Percentiles rank a stretch among this genome's conserved stretches.
These are phyloP conservation scores for Drosophila mayaguana DNA, from an alignment of 2,888 invertebrate genomes.

Conservation along the genomic window DNA sequence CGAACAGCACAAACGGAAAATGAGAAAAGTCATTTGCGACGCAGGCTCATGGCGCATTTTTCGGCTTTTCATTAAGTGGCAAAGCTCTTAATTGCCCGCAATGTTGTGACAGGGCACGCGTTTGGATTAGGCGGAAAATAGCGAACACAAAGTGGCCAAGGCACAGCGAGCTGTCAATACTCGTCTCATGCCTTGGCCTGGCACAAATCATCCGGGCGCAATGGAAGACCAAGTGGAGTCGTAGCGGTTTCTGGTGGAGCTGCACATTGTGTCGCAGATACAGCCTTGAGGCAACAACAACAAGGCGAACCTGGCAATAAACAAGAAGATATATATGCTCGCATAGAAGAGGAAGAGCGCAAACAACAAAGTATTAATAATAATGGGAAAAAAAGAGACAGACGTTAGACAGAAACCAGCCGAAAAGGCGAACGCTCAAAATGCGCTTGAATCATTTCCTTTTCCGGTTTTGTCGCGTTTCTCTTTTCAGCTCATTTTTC, in stretches of 20 bases:
- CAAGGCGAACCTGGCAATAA: slow-evolving; percentile 25
- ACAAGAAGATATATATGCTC: slow-evolving; percentile 35
- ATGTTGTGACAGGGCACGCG: slow-evolving; percentile 43
- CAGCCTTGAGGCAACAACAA: slow-evolving; percentile 54
- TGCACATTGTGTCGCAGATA: slow-evolving; percentile 20
- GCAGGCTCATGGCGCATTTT: slow-evolving; percentile 47
- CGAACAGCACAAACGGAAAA: slow-evolving; percentile 1
- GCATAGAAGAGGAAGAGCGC: not conserved
- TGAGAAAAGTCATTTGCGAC: slow-evolving; percentile 5
- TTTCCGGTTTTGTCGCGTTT: slow-evolving; percentile 69
- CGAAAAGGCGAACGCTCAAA: slow-evolving; percentile 33
- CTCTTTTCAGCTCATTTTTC: slow-evolving; percentile 34
- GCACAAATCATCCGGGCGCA: slow-evolving; percentile 36
- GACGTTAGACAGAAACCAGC: slow-evolving; percentile 12
- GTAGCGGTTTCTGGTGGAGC: slow-evolving; percentile 39
- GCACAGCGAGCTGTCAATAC: slow-evolving; percentile 2
- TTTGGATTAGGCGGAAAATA: slow-evolving; percentile 24
- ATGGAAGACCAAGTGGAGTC: slow-evolving; percentile 21
- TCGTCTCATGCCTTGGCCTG: slow-evolving; percentile 31
- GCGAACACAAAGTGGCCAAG: not conserved
- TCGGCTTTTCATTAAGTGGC: slow-evolving; percentile 30
- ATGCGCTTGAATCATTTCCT: slow-evolving; percentile 71
- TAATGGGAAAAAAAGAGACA: slow-evolving; percentile 1
- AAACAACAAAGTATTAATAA: not conserved
- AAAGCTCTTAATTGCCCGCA: slow-evolving; percentile 52